These are phyloP conservation scores for Cacoxenus indagator DNA, from an alignment of 2,888 invertebrate genomes.

Conservation along the genomic window DNA sequence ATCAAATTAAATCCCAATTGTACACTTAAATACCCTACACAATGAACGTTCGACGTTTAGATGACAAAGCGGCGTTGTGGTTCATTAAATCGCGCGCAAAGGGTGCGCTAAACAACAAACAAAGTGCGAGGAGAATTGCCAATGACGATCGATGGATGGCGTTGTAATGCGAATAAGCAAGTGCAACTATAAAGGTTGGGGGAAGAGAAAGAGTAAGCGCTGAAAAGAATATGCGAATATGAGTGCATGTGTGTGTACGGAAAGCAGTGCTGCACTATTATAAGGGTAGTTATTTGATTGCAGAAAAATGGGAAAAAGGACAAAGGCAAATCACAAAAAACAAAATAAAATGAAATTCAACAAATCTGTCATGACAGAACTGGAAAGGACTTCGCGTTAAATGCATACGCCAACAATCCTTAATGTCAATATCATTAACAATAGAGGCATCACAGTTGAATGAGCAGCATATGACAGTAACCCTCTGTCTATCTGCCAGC, in stretches of 20 bases:
- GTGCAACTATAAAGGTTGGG: no score
- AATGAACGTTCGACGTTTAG: constrained; percentile 45
- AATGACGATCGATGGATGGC: constrained; percentile 29
- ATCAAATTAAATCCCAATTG: constrained; percentile 65
- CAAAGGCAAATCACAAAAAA: neutral
- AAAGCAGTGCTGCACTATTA: neutral
- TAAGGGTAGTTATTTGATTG: neutral
- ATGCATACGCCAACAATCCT: constrained; percentile 15
- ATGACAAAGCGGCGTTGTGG: constrained; percentile 63
- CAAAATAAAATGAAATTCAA: neutral
- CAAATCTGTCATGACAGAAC: neutral
- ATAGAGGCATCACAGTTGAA: constrained; percentile 35
- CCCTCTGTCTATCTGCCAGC: neutral
- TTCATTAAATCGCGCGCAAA: constrained; percentile 53
- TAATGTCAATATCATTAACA: constrained; percentile 62
- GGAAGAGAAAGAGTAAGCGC: neutral
- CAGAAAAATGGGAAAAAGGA: neutral
- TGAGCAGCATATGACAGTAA: neutral
- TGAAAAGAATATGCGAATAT: neutral
- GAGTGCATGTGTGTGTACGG: neutral
- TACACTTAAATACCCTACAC: constrained; percentile 46
- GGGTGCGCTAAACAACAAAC: no score
- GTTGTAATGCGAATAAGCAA: constrained; percentile 37
- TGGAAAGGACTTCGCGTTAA: neutral
- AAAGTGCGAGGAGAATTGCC: neutral